A percentile compares a stretch with the other conserved stretches of the same genome.
Conservation (phyloP, 2,888 invertebrate genomes). For the Sarcophaga rosellei region DNA sequence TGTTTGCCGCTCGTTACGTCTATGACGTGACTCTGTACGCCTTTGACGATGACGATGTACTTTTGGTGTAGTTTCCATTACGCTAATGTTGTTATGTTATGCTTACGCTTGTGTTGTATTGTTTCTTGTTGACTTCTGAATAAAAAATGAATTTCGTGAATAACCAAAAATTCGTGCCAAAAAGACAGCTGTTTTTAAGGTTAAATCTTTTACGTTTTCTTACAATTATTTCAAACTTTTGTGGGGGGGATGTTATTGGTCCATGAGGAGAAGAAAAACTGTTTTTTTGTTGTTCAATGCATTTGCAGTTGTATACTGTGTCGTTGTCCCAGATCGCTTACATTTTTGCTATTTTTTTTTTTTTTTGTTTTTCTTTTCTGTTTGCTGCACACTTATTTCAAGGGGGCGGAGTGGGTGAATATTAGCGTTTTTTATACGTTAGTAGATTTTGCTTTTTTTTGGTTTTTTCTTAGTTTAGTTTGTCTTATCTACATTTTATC, state of each 20-base stretch:
- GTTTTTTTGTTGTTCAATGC: not conserved
- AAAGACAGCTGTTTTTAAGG: conserved; percentile 65
- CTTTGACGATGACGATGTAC: conserved; percentile 81
- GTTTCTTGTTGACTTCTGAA: not conserved
- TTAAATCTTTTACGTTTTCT: conserved; percentile 49
- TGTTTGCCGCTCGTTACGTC: conserved; percentile 73
- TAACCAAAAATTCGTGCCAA: not conserved
- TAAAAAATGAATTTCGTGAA: not conserved
- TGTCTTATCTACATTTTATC: not conserved
- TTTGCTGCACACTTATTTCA: conserved; percentile 14
- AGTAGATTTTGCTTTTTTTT: conserved; percentile 3
- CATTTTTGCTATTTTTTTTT: conserved; percentile 43
- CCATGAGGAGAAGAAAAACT: no score
- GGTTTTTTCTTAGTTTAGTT: conserved; percentile 1
- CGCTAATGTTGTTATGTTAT: not conserved
- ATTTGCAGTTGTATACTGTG: conserved; percentile 38
- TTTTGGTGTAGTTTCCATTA: conserved; percentile 80
- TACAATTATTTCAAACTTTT: conserved; percentile 48
- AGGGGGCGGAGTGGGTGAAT: not conserved
- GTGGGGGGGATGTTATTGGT: conserved; percentile 23
- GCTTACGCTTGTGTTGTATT: not conserved
- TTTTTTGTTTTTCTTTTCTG: not conserved
- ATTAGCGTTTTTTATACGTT: not conserved
- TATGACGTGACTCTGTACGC: conserved; percentile 78
- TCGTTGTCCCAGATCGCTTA: conserved; percentile 50